Conservation (phyloP, 2,888 invertebrate genomes). For the Hypomecis atomaria region DNA sequence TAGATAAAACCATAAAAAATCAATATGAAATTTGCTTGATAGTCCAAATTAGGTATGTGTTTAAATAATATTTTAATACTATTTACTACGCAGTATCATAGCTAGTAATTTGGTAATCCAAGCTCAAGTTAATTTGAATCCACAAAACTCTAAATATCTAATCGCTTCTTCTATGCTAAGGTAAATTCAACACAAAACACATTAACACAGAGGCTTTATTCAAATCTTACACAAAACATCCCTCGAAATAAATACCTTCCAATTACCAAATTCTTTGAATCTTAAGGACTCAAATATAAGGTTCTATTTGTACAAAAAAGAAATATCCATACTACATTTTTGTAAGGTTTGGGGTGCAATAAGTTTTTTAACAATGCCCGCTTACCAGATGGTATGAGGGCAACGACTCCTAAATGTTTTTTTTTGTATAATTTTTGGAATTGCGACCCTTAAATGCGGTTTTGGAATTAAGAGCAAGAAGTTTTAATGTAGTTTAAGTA, state of each 20-base stretch:
- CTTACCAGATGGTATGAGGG: slow-evolving; percentile 76
- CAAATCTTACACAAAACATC: slow-evolving; percentile 6
- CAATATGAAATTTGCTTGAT: too few relatives aligned
- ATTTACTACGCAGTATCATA: too few relatives aligned
- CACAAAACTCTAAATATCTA: too few relatives aligned
- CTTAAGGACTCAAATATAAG: slow-evolving; percentile 1
- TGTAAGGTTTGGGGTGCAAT: slow-evolving; percentile 52
- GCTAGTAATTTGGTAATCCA: too few relatives aligned
- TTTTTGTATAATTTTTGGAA: slow-evolving; percentile 65
- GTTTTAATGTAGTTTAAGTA: slow-evolving; percentile 69
- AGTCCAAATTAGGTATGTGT: too few relatives aligned
- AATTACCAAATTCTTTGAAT: not conserved
- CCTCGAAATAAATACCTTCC: not conserved
- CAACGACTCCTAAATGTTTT: slow-evolving; percentile 75
- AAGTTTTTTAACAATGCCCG: slow-evolving; percentile 59
- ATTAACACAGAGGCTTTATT: slow-evolving; percentile 4
- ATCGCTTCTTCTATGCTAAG: not conserved
- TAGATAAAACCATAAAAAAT: too few relatives aligned
- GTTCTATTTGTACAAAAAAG: slow-evolving; percentile 16
- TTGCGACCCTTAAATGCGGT: slow-evolving; percentile 79
- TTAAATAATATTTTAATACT: too few relatives aligned
- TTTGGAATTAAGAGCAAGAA: slow-evolving; percentile 58
- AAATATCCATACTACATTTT: not conserved
- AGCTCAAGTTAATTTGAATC: too few relatives aligned
- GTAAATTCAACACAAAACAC: not conserved